Conservation (phyloP, 2,113 vertebrate species). For the Aldabrachelys gigantea region DNA sequence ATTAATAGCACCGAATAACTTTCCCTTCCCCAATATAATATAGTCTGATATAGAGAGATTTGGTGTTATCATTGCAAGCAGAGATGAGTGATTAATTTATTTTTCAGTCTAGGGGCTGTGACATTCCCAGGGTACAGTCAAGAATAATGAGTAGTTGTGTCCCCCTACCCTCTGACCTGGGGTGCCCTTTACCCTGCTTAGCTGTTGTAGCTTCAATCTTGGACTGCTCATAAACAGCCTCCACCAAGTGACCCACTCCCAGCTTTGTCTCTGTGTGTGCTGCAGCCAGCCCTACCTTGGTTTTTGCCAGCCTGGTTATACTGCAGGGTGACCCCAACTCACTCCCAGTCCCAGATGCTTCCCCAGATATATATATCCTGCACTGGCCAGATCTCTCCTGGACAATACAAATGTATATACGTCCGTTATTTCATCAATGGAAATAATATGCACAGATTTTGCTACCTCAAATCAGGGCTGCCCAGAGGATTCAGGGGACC, state of each 20-base stretch:
- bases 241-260: neutral
- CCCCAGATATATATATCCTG: neutral
- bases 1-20: neutral
- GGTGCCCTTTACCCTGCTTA: neutral
- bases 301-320: neutral
- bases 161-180: neutral
- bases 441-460: neutral
- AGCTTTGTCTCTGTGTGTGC: neutral
- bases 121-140: neutral
- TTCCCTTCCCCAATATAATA: neutral
- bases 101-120: neutral
- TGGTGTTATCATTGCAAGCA: neutral
- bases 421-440: neutral
- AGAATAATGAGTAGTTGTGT: neutral
- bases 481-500: too few species aligned
- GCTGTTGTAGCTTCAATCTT: neutral
- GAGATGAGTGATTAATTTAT: neutral
- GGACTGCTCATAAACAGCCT: neutral
- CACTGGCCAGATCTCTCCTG: neutral
- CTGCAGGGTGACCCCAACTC: neutral
- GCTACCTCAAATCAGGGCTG: neutral
- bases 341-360: neutral
- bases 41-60: neutral
- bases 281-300: neutral
- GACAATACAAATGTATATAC: neutral